phyloP scores from a whole-genome alignment of 2,113 vertebrate genomes.

The Sander lucioperca region DNA sequence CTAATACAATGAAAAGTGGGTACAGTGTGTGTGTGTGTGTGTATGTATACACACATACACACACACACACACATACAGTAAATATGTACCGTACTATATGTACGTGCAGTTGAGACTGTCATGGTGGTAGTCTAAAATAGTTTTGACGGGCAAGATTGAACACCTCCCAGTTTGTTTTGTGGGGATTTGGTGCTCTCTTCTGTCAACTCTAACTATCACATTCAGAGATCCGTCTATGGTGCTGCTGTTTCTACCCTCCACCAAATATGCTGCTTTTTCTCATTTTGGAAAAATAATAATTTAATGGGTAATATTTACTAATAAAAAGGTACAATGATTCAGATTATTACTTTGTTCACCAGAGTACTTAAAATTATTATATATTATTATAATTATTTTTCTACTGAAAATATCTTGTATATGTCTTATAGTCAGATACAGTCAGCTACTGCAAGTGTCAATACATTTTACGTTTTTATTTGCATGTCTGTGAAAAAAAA shows the following conservation, averaged over 20 bases:
- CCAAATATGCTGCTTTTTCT: slow-evolving; percentile 72
- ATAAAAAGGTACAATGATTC: slow-evolving; percentile 54
- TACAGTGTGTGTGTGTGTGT: background rate
- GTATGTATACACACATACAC: background rate
- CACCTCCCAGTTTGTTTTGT: slow-evolving; percentile 11
- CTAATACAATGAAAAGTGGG: background rate
- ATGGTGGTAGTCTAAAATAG: background rate
- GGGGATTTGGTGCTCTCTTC: slow-evolving; percentile 36
- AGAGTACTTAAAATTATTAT: slow-evolving; percentile 31
- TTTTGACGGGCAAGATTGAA: slow-evolving; percentile 18
- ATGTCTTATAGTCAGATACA: slow-evolving; percentile 9
- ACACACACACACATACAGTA: background rate
- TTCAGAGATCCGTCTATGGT: slow-evolving; percentile 25
- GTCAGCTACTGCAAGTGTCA: background rate
- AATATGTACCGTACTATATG: slow-evolving; percentile 14
- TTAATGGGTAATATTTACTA: slow-evolving; percentile 68
- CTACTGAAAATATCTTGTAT: slow-evolving; percentile 30
- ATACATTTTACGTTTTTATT: slow-evolving; percentile 24
- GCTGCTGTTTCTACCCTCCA: slow-evolving; percentile 61
- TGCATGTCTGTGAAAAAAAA: slow-evolving; percentile 53
- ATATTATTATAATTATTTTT: slow-evolving; percentile 73
- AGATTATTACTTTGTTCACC: slow-evolving; percentile 43
- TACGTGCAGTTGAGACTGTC: slow-evolving; percentile 4
- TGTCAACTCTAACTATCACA: slow-evolving; percentile 6
- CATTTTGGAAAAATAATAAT: slow-evolving; percentile 53